Evolutionary conservation across 2,113 vertebrate species (phyloP).

Genomic region (Paraplagusia blochii): DNA sequence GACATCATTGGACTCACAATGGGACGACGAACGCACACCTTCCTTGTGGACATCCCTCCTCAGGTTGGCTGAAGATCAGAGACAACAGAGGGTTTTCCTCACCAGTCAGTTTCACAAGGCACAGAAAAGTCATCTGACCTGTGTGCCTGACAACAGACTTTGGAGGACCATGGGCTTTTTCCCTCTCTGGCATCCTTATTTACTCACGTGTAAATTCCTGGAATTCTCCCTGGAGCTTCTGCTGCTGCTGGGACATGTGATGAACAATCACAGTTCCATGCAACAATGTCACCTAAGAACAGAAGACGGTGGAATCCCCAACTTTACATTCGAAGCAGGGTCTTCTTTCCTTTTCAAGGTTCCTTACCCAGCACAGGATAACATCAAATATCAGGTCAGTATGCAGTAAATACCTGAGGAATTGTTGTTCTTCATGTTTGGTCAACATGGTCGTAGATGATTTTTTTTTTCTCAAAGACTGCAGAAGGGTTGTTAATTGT

Average conservation of each 20-base stretch:
- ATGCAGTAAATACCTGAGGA: too few relatives aligned
- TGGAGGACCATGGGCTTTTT: background rate
- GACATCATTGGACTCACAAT: too few relatives aligned
- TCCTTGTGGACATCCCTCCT: too few relatives aligned
- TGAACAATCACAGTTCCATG: background rate
- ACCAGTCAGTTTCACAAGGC: background rate
- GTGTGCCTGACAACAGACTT: background rate
- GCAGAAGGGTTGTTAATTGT: too few relatives aligned
- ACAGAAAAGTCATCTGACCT: too few relatives aligned
- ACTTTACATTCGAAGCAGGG: conserved; percentile 20
- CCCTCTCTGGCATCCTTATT: background rate
- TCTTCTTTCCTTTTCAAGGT: conserved; percentile 50
- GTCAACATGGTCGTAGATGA: too few relatives aligned
- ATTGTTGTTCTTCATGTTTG: too few relatives aligned
- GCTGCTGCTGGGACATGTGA: conserved; percentile 24
- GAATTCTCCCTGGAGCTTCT: conserved; percentile 11
- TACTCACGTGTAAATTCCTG: background rate
- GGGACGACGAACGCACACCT: too few relatives aligned
- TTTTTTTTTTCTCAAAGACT: too few relatives aligned
- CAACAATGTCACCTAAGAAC: background rate
- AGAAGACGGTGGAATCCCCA: conserved; percentile 35
- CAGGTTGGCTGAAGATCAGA: background rate
- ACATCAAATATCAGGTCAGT: conserved; percentile 31
- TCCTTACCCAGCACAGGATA: conserved; percentile 24
- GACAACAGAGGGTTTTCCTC: background rate